Percentiles rank a stretch among this genome's conserved stretches.
phyloP scores from a whole-genome alignment of 37 sponge, comb jelly and placozoan genomes.

The Tethya wilhelma region DNA sequence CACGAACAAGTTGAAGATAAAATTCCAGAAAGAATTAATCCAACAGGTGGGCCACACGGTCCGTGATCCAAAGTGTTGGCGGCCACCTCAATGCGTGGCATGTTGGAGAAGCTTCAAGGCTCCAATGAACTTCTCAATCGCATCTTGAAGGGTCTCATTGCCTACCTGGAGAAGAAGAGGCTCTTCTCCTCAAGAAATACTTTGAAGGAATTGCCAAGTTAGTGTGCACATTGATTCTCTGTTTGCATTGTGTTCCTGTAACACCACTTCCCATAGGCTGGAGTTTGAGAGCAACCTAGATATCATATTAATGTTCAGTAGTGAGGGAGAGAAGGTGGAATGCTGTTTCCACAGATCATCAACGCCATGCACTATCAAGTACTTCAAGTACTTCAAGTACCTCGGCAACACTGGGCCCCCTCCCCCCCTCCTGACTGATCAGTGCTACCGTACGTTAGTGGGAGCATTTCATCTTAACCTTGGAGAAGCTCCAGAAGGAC shows the following conservation, averaged over 20 bases:
- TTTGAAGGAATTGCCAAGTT: constrained; percentile 98
- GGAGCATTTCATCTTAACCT: constrained; percentile 98
- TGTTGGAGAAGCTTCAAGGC: constrained; percentile 89
- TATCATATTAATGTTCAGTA: constrained; percentile 93
- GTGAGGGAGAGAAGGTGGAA: constrained; percentile 95
- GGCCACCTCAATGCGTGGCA: constrained; percentile 86
- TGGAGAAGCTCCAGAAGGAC: constrained; percentile 98
- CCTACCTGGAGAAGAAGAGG: constrained; percentile 98
- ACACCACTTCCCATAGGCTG: constrained; percentile 65
- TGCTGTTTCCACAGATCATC: no score
- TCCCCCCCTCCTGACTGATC: constrained; percentile 98
- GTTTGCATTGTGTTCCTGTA: no score
- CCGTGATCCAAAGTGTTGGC: constrained; percentile 90
- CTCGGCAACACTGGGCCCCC: constrained; percentile 97
- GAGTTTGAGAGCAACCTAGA: constrained; percentile 90
- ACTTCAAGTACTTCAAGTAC: constrained; percentile 97
- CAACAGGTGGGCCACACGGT: constrained; percentile 96
- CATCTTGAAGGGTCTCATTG: constrained; percentile 96
- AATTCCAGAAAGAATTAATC: no score
- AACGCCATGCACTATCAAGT: constrained; percentile 92
- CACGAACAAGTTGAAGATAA: no score
- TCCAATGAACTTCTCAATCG: constrained; percentile 90
- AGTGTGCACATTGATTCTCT: no score
- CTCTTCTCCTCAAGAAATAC: constrained; percentile 98
- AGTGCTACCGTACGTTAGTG: constrained; percentile 99